These are phyloP conservation scores for Iphiclides podalirius DNA, from an alignment of 2,888 invertebrate species.

Conservation along the genomic window DNA sequence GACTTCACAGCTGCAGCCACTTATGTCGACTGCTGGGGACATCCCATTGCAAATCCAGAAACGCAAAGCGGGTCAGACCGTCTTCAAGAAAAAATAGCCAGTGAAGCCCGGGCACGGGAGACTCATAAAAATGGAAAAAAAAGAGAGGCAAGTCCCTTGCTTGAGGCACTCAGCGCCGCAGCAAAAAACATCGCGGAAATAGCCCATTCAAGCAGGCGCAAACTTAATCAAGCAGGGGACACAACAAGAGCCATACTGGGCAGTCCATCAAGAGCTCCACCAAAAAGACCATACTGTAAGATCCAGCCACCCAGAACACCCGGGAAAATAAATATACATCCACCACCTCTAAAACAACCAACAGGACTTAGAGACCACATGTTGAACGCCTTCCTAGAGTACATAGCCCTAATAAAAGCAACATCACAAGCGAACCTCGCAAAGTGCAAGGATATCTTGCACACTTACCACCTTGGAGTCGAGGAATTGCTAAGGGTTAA, in stretches of 20 bases:
- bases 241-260: background rate
- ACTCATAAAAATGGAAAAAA: background rate
- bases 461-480: background rate
- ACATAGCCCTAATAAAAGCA: background rate
- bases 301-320: background rate
- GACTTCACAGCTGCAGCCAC: background rate
- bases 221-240: background rate
- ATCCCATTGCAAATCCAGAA: background rate
- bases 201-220: background rate
- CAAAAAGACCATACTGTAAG: background rate
- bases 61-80: background rate
- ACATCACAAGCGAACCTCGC: background rate
- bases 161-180: background rate
- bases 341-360: background rate
- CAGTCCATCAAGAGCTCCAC: background rate
- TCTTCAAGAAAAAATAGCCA: background rate
- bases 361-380: background rate
- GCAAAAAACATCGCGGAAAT: background rate
- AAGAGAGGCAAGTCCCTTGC: background rate
- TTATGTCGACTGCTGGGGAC: background rate
- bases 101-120: background rate
- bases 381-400: conserved; percentile 4
- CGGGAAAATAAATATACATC: background rate
- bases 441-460: background rate
- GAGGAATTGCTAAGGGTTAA: background rate